Conservation (phyloP, 2,888 invertebrate genomes). For the Opisthograptis luteolata region DNA sequence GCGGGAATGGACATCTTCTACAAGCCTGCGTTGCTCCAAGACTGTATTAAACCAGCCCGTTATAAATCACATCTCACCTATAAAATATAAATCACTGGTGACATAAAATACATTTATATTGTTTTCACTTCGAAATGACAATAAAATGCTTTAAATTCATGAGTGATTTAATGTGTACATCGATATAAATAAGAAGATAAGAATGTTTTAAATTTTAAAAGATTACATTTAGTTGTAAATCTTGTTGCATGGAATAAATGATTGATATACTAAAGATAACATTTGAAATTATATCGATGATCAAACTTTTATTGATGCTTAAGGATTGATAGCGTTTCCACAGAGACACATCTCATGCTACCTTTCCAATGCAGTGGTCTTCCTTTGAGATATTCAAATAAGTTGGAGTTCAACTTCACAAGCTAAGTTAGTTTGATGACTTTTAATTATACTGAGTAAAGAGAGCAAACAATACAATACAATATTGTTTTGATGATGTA, state of each 20-base stretch:
- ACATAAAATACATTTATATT: conserved; percentile 82
- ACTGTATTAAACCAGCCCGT: conserved; percentile 71
- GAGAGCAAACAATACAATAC: conserved; percentile 39
- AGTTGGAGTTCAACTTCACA: too few relatives aligned
- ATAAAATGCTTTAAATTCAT: conserved; percentile 81
- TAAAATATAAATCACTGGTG: conserved; percentile 80
- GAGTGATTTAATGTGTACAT: conserved; percentile 74
- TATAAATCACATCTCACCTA: conserved; percentile 80
- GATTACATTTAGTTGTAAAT: too few relatives aligned
- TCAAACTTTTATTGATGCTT: conserved; percentile 61
- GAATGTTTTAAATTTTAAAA: conserved; percentile 52
- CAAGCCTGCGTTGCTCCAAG: conserved; percentile 51
- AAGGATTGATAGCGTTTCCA: conserved; percentile 48
- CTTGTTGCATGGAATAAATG: too few relatives aligned
- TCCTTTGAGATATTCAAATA: too few relatives aligned
- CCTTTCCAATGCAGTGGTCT: too few relatives aligned
- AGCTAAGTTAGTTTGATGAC: too few relatives aligned
- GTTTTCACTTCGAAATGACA: conserved; percentile 80
- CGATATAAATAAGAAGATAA: conserved; percentile 60
- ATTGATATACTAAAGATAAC: too few relatives aligned
- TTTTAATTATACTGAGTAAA: conserved; percentile 60
- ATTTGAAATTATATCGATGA: conserved; percentile 58
- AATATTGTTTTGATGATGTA: conserved; percentile 54
- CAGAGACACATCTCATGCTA: too few relatives aligned
- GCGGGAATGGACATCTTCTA: conserved; percentile 6